Percentiles rank a stretch among this genome's conserved stretches.
Evolutionary conservation across 2,113 vertebrate genomes (phyloP).

Genomic region (Nanger granti): DNA sequence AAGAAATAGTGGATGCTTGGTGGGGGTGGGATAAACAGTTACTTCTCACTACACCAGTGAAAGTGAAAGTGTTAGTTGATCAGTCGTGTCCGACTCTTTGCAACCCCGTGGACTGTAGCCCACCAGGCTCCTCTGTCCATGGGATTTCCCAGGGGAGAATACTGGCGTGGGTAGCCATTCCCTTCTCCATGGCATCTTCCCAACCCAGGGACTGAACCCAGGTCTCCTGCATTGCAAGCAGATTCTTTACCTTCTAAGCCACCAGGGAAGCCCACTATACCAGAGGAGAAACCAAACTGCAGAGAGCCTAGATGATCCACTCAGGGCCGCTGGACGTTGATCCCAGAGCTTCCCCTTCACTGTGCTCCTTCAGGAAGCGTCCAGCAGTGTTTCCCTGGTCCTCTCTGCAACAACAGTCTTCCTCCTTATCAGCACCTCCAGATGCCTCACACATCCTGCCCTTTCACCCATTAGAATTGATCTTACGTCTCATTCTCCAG

Average conservation of each 20-base stretch:
- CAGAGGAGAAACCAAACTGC: neutral
- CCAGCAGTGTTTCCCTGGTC: too few species aligned
- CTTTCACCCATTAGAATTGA: neutral
- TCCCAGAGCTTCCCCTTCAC: neutral
- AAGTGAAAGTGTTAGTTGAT: neutral
- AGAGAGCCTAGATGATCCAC: neutral
- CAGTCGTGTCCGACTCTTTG: neutral
- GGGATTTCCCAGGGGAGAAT: neutral
- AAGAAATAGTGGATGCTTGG: neutral
- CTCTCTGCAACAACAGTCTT: neutral
- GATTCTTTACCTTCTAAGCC: neutral
- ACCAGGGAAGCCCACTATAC: neutral
- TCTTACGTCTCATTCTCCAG: neutral
- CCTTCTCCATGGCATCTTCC: neutral
- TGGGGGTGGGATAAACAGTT: neutral
- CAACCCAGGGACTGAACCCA: neutral
- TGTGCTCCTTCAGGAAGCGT: neutral
- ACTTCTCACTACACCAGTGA: neutral
- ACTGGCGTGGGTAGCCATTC: neutral
- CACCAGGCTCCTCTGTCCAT: neutral
- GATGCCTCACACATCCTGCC: neutral
- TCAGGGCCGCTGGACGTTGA: neutral
- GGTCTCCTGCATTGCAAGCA: neutral
- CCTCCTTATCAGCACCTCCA: neutral
- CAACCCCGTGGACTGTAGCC: neutral